phyloP scores from a whole-genome alignment of 1,140 invertebrate genomes.

The Nomia melanderi region DNA sequence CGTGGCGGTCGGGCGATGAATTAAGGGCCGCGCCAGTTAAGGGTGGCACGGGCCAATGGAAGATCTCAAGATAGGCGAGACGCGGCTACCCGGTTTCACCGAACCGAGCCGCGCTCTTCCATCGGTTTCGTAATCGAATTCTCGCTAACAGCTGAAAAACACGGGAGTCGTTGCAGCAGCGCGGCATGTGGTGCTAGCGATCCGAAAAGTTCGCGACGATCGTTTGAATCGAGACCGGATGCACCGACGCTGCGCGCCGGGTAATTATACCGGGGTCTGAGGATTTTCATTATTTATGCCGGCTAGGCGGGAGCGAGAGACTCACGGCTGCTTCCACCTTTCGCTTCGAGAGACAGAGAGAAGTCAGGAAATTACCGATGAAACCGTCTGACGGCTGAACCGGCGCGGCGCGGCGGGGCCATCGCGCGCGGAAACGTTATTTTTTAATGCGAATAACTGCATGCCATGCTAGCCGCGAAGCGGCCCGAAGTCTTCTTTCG shows the following conservation, averaged over 20 bases:
- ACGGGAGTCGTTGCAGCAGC: conserved; percentile 6
- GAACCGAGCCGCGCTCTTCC: neutral
- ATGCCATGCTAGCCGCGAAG: neutral
- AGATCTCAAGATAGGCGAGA: conserved; percentile 55
- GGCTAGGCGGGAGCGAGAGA: conserved; percentile 34
- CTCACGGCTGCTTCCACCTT: conserved; percentile 54
- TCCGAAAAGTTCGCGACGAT: conserved; percentile 59
- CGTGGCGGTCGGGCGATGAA: conserved; percentile 60
- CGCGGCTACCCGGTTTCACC: neutral
- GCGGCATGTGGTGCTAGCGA: no score
- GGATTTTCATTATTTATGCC: conserved; percentile 70
- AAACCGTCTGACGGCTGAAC: conserved; percentile 21
- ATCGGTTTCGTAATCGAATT: conserved; percentile 2
- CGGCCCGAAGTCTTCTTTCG: neutral
- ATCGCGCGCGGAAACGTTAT: conserved; percentile 9
- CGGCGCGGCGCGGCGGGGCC: neutral
- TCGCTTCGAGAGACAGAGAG: conserved; percentile 34
- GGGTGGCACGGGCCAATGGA: conserved; percentile 17
- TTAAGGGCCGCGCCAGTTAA: conserved; percentile 31
- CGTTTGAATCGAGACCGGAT: conserved; percentile 66
- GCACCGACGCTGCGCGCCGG: conserved; percentile 66
- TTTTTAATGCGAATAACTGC: conserved; percentile 12
- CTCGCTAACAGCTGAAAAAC: conserved; percentile 51
- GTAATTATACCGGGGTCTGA: conserved; percentile 68
- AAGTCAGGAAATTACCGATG: conserved; percentile 52